A percentile compares a stretch with the other conserved stretches of the same genome.
Conservation (phyloP, 2,797 vertebrate genomes). For the Champsocephalus gunnari region DNA sequence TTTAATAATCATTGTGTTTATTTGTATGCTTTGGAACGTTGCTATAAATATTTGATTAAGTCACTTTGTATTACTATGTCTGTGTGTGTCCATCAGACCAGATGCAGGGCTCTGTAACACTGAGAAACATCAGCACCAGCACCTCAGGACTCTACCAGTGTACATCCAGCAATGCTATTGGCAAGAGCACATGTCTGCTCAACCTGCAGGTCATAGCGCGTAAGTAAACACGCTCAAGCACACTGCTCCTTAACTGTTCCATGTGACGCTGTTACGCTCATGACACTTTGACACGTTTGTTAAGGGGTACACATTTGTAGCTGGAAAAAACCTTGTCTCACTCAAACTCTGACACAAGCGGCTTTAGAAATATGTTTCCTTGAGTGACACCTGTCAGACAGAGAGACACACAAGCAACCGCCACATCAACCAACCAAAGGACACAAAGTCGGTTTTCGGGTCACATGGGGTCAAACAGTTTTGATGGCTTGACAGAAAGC, state of each 20-base stretch:
- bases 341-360: conserved; percentile 4
- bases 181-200: conserved; percentile 95
- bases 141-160: conserved; percentile 97
- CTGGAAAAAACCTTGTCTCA: conserved; percentile 1
- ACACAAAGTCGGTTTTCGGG: conserved; percentile 5
- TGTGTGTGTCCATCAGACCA: conserved; percentile 86
- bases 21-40: neutral
- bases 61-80: conserved; percentile 10
- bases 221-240: conserved; percentile 82
- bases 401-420: conserved; percentile 12
- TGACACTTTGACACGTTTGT: conserved; percentile 18
- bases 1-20: neutral
- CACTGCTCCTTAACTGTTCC: neutral
- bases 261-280: neutral
- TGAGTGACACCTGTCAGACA: conserved; percentile 33
- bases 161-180: conserved; percentile 94
- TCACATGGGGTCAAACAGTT: conserved; percentile 48
- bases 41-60: conserved; percentile 1
- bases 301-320: neutral
- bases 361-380: neutral
- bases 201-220: conserved; percentile 94
- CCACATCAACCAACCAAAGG: conserved; percentile 8
- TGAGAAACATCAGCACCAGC: conserved; percentile 94
- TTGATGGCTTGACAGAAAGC: conserved; percentile 44
- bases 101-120: conserved; percentile 94